Evolutionary conservation across 2,113 vertebrate species (phyloP), one percentile per base, ranked within the genome.

Genomic region (Xenotilapia flavipinnis): DNA sequence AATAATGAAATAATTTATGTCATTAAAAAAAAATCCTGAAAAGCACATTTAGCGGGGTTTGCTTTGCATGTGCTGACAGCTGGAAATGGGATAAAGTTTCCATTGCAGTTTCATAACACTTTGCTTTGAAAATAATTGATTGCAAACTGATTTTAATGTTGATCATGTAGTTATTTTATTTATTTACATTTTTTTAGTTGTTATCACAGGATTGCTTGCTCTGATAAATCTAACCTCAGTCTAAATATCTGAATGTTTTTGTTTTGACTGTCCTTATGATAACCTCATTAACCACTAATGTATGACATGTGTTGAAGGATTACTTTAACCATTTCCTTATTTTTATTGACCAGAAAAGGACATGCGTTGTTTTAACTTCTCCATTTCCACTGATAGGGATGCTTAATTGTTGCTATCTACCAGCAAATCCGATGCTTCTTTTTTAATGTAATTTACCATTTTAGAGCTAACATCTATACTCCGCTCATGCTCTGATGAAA

Each of bases 1-100:
- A 60, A 68, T 68, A 13, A 68, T 38, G 77, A 85, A 79, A 65
- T 80, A 49, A 45, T 73, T 85, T 58, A 6, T 54, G 5, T 11
- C 13, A 0, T 2, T 5, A 7, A 7, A 49, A 55, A 21, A 79
- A 7, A 15, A 45, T 83, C 10, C 28, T 47, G 6, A 47, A 79
- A 89, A 79, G 58, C 42, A 80, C 79, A 80, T 88, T 81, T 33
- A 33, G 28, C 21, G 5, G 28, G 23, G 70, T 90, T 89, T 84
- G 85, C 81, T 91, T 87, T 94, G 93, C 93, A 94, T 93, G 93
- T 87, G 70, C 80, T 80, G 58, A 65, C 28, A 82, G 58, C 21
- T 79, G 31, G 10, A 80, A 62, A 80, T 56, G 14, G 21, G 38
- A 26, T 19, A 12, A 49, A 26, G 23, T 45, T 21, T 80, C 14